Evolutionary conservation across 2,797 vertebrate genomes (phyloP), one percentile per base, ranked within the genome.

Genomic region (Liasis olivaceus): DNA sequence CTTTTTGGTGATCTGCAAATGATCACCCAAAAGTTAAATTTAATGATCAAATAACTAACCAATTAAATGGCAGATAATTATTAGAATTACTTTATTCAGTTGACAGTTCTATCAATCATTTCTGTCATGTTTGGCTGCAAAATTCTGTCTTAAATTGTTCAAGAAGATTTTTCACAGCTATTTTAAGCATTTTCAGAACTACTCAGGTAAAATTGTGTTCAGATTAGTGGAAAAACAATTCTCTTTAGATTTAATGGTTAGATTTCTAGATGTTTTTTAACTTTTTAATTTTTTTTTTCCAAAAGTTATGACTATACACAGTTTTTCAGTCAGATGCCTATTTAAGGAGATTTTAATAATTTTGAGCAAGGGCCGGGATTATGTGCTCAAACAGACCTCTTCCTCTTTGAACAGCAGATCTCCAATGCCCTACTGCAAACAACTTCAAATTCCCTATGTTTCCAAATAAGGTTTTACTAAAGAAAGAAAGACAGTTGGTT

Each of bases 161-260:
- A 63, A 3, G 36, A 20, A 81, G 51, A 4, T 36, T 51, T 20
- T 60, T 42, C 59, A 59, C 17, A 72, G 11, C 36, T 56, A 36
- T 63, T 54, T 24, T 51, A 54, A 81, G n/a, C 62, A 81, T 92
- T 92, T 62, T 42, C 63, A 26, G 51, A n/a, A 17, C 31, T 59
- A 69, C 42, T 28, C 85, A 62, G 3, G 42, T 64, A 91, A 47
- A 72, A 22, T 84, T 47, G 22, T 51, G 26, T 63, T 92, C 58
- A 81, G 59, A 56, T 54, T 58, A 26, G 7, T 28, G 36, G 1
- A 8, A n/a, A n/a, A 28, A 1, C 47, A 81, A 42, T 77, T 72
- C 85, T 84, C 11, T 31, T 54, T 88, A 91, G 94, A 92, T 95
- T 92, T 69, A 91, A 66, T 47, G 63, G n/a, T 93, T 94, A 92